These are phyloP conservation scores for Rhynchotus rufescens DNA, from an alignment of 2,797 vertebrate species.

Conservation along the genomic window DNA sequence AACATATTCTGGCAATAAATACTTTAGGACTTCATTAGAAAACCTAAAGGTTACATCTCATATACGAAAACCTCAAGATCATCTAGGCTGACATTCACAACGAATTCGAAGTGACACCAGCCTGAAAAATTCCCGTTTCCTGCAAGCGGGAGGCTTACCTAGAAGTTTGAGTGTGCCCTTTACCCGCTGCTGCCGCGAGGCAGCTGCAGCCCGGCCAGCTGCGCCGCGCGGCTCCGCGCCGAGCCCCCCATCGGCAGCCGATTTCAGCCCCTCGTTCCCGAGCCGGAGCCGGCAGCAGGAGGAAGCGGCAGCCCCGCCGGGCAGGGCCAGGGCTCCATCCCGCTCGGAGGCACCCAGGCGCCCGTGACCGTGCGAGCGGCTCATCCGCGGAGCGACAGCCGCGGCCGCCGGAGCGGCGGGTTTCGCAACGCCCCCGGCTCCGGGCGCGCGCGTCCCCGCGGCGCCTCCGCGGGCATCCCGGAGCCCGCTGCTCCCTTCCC, in stretches of 20 bases:
- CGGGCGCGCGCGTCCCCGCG: background rate
- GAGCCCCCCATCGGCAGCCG: constrained; percentile 39
- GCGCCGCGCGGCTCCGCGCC: background rate
- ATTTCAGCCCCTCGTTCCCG: constrained; percentile 45
- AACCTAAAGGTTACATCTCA: constrained; percentile 46
- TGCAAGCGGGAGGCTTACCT: constrained; percentile 8
- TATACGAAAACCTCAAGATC: constrained; percentile 30
- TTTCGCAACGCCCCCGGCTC: background rate
- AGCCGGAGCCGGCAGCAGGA: constrained; percentile 19
- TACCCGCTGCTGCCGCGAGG: constrained; percentile 4
- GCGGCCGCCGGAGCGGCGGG: constrained; percentile 5
- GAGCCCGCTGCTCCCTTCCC: background rate
- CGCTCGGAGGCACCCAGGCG: constrained; percentile 33
- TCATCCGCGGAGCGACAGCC: background rate
- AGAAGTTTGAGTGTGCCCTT: constrained; percentile 31
- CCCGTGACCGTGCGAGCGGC: constrained; percentile 27
- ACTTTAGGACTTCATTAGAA: constrained; percentile 44
- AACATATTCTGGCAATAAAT: constrained; percentile 22
- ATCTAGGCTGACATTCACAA: constrained; percentile 47
- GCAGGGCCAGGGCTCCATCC: background rate
- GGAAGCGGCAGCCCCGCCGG: background rate
- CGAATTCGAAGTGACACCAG: constrained; percentile 24
- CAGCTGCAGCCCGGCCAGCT: background rate
- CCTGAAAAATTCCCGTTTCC: constrained; percentile 45
- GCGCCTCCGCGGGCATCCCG: background rate